Conservation (phyloP, 2,888 invertebrate genomes). For the Prosopocoilus inquinatus region DNA sequence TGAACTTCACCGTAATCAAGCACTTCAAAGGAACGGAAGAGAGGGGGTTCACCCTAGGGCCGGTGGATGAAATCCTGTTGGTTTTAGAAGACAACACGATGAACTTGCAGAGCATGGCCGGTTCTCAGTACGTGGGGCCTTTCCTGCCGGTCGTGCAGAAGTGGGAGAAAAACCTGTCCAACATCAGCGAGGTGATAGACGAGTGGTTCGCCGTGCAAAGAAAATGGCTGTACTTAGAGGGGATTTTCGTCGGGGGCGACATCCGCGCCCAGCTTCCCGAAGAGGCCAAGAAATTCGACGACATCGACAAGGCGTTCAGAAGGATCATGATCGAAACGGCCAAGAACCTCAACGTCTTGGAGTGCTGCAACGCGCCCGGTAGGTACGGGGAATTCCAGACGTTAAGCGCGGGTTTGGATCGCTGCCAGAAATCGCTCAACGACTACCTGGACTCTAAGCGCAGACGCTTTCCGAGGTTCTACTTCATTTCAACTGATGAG, state of each 20-base stretch:
- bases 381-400: constrained; percentile 72
- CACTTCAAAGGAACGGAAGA: constrained; percentile 75
- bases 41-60: constrained; percentile 76
- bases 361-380: constrained; percentile 73
- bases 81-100: constrained; percentile 86
- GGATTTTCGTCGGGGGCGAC: constrained; percentile 88
- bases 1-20: constrained; percentile 63
- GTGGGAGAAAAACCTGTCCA: constrained; percentile 79
- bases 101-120: constrained; percentile 88
- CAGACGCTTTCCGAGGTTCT: constrained; percentile 85
- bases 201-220: constrained; percentile 84
- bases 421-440: constrained; percentile 87
- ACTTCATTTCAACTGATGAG: constrained; percentile 93
- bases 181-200: constrained; percentile 79
- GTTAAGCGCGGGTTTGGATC: constrained; percentile 74
- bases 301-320: constrained; percentile 78
- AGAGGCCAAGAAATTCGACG: constrained; percentile 87
- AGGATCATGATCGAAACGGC: constrained; percentile 84
- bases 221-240: constrained; percentile 91
- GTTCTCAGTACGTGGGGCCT: constrained; percentile 87
- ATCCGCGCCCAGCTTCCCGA: constrained; percentile 84
- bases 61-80: constrained; percentile 79
- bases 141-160: constrained; percentile 79
- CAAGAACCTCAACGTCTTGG: constrained; percentile 75
- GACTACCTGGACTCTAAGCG: constrained; percentile 88